Base-by-base conservation (phyloP, 92 coral and sea anemone genomes). In the Anthopleura xanthogrammica region DNA sequence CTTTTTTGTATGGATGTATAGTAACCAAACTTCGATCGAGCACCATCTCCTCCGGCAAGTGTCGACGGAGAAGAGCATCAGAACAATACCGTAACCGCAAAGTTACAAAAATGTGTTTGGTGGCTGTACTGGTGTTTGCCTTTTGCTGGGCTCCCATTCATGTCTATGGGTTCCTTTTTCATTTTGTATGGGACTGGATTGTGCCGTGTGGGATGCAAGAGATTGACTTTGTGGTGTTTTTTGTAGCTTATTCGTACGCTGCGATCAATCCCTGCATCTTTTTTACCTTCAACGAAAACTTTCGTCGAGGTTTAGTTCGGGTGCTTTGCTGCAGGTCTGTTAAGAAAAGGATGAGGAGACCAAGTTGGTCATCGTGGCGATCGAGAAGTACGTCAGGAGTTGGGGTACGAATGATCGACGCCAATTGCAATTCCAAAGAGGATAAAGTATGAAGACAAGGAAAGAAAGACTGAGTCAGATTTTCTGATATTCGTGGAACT, bases 211-310 rank as follows among this genome's bases (percentile, higher is more conserved):
- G 79, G 12, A 55, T 89, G 41, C 79, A 82, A 46, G 80, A 89
- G 48, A 22, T 81, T 5, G 64, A 77, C 7, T 85, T 85, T 29
- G n/a, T 76, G 39, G 88, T 80, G 13, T 82, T 85, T 22, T 88
- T 88, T 36, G 80, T 81, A 8, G 87, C 87, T 5, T 85, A 84
- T 60, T 68, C 83, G 12, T 80, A 77, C 83, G 91, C 91, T 79
- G 88, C 91, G 22, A 79, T 80, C 55, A 84, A 85, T 29, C 88
- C 88, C 1, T 62, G 71, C 58, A 85, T 88, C 16, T 75, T 60
- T 56, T 80, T 84, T 11, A 79, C 75, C 2, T 88, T 88, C 22
- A 88, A 81, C 56, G 88, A 66, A 24, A 84, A 72, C 39, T 88
- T 84, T 60, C 85, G 88, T 7, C 56, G 87, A 20, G 91, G 91